Conservation (phyloP, 2,797 vertebrate species). For the Sebastes minor region DNA sequence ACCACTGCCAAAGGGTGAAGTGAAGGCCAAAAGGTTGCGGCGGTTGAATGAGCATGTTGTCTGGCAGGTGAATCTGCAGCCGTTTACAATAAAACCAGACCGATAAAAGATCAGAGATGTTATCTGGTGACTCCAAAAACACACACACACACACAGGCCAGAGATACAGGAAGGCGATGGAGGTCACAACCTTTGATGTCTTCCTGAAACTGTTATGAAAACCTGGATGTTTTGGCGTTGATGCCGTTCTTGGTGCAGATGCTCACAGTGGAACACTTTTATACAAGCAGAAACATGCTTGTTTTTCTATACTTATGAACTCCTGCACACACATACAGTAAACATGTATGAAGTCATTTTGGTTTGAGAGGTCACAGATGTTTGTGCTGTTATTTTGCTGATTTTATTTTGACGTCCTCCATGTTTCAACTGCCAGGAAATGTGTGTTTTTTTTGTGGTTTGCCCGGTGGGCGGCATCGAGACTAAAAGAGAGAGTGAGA, state of each 20-base stretch:
- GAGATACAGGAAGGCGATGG: conserved; percentile 21
- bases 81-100: conserved; percentile 41
- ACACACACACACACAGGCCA: conserved; percentile 9
- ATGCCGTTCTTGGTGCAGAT: conserved; percentile 5
- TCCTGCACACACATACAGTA: background rate
- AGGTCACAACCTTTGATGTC: conserved; percentile 61
- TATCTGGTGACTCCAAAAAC: conserved; percentile 36
- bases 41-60: conserved; percentile 27
- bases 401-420: background rate
- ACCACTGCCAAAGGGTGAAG: conserved; percentile 5
- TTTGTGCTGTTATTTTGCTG: background rate
- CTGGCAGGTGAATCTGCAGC: conserved; percentile 64
- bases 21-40: conserved; percentile 28
- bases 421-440: background rate
- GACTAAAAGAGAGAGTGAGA: background rate
- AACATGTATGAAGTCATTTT: background rate
- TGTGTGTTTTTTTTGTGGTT: background rate
- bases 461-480: background rate
- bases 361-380: background rate
- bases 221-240: conserved; percentile 38
- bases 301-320: background rate
- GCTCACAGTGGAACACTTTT: background rate
- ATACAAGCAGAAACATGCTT: conserved; percentile 4
- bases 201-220: conserved; percentile 55
- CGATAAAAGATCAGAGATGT: conserved; percentile 50